phyloP scores from a whole-genome alignment of 2,113 vertebrate species.

The Sterrhoptilus dennistouni region DNA sequence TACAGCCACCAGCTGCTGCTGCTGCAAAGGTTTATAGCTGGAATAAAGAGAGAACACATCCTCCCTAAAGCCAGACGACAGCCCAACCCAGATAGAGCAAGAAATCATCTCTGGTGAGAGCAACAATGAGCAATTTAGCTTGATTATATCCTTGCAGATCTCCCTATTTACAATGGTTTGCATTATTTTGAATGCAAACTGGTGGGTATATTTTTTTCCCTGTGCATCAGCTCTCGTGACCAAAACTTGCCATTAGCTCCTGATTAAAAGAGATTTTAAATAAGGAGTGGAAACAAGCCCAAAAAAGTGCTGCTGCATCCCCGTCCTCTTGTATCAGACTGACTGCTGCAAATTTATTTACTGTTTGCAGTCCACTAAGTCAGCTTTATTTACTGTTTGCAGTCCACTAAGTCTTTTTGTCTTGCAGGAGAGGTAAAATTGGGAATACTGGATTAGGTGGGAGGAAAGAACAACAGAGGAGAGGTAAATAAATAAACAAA shows the following conservation, averaged over 20 bases:
- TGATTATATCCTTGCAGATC: slow-evolving; percentile 45
- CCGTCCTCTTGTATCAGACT: background rate
- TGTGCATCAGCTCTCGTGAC: background rate
- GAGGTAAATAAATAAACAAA: background rate
- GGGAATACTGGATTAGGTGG: background rate
- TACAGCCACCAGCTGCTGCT: background rate
- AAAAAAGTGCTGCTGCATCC: background rate
- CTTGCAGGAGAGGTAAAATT: background rate
- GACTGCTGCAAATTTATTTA: slow-evolving; percentile 24
- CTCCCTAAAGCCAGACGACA: background rate
- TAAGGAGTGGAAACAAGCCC: background rate
- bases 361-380: background rate
- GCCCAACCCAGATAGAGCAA: background rate
- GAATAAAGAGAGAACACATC: slow-evolving; percentile 3
- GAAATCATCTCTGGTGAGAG: slow-evolving; percentile 26
- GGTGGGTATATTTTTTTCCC: background rate
- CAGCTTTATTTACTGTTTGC: slow-evolving; percentile 10
- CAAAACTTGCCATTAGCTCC: slow-evolving; percentile 35
- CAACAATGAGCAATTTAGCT: slow-evolving; percentile 46
- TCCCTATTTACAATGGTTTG: slow-evolving; percentile 23
- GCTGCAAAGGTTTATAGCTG: background rate
- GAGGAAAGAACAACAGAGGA: background rate
- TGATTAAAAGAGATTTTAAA: slow-evolving; percentile 31
- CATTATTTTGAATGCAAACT: slow-evolving; percentile 35
- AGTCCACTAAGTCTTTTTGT: background rate